Evolutionary conservation across 2,797 vertebrate genomes (phyloP).

Genomic region (Champsocephalus esox): DNA sequence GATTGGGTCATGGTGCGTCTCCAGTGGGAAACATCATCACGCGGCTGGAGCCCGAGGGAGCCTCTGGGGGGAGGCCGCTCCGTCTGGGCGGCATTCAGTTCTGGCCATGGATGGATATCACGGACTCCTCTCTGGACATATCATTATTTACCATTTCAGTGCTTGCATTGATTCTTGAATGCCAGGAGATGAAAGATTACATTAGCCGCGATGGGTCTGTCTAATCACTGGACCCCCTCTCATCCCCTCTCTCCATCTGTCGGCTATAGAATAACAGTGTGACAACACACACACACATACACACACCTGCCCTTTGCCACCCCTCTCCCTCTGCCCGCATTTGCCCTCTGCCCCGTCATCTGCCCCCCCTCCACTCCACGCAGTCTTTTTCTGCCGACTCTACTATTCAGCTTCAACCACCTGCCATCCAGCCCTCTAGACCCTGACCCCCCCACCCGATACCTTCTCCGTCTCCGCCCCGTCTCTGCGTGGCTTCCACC

Average conservation of each 20-base stretch:
- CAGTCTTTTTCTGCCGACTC: constrained; percentile 32
- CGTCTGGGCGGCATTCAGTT: constrained; percentile 23
- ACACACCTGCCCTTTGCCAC: constrained; percentile 48
- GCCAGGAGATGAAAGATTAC: constrained; percentile 10
- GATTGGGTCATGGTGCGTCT: constrained; percentile 35
- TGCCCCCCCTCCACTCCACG: constrained; percentile 29
- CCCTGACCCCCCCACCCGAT: constrained; percentile 44
- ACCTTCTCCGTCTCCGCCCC: not conserved
- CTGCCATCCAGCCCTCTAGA: constrained; percentile 59
- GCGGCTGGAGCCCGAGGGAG: constrained; percentile 9
- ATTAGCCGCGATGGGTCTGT: constrained; percentile 17
- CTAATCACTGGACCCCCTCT: constrained; percentile 35
- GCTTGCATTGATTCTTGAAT: constrained; percentile 4
- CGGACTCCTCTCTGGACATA: not conserved
- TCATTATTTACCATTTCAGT: not conserved
- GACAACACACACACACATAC: constrained; percentile 9
- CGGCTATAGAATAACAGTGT: constrained; percentile 11
- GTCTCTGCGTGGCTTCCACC: constrained; percentile 52
- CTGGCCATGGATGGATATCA: not conserved
- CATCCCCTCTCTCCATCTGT: constrained; percentile 59
- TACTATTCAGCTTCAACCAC: constrained; percentile 72
- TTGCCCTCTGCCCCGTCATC: constrained; percentile 29
- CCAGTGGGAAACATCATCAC: constrained; percentile 28
- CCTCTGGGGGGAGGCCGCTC: constrained; percentile 41
- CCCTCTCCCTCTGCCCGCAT: constrained; percentile 29